Evolutionary conservation across 2,888 invertebrate species (phyloP), one percentile per base, ranked within the genome.

Genomic region (Ypsolopha scabrella): DNA sequence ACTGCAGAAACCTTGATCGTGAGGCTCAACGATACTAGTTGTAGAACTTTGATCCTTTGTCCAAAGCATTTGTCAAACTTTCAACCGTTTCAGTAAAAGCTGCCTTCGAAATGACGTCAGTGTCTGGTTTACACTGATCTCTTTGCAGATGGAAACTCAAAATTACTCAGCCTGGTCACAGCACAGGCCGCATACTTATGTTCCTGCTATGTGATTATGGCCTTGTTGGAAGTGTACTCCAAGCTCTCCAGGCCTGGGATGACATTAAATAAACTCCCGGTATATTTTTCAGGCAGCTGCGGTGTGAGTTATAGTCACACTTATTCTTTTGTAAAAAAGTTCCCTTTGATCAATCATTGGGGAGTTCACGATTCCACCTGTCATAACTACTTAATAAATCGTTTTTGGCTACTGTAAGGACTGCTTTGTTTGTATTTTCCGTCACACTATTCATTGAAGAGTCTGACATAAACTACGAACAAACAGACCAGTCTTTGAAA

Each of bases 81-180:
- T 78, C 78, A 0, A 85, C 77, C 54, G 85, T 77, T 52, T 64
- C 66, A 43, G 72, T 67, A 13, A 86, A 65, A 54, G 80, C 83
- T 52, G 76, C 85, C 58, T 72, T 71, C 51, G 64, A 70, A 37
- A 85, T 58, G 44, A 75, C 70, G 57, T 85, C 86, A 13, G 72
- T 71, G 59, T 92, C 90, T 11, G 91, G 90, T 68, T 90, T 91
- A 94, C 92, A 55, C 93, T 91, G 62, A 97, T 82, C 50, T 93
- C 87, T 67, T 94, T 93, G 37, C 96, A 14, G 94, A 93, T 0
- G 97, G 97, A 80, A 96, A 98, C 75, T 97, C 97, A 74, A 96
- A 94, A 7, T 95, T 94, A 70, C 97, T 93, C 51, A 97, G 86
- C 75, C 94, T 95, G 62, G 96, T 94, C 60, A 92, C 89, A 44